A percentile compares a stretch with the other conserved stretches of the same genome.
Conservation (phyloP, 2,797 vertebrate species). For the Anabacerthia variegaticeps region DNA sequence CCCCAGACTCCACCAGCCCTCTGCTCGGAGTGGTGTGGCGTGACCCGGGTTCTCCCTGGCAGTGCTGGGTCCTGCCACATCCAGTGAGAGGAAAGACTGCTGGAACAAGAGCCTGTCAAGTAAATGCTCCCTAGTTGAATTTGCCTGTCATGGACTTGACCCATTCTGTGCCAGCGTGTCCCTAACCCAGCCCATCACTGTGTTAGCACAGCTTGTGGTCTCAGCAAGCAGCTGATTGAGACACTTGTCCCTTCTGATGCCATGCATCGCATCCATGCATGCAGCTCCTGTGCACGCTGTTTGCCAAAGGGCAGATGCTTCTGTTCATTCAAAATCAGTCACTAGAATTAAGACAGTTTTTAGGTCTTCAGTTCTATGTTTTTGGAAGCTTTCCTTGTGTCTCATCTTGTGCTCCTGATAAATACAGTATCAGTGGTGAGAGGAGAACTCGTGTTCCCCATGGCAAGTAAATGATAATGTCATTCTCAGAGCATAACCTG, state of each 20-base stretch:
- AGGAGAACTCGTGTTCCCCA: neutral
- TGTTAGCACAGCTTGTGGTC: neutral
- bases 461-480: neutral
- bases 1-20: neutral
- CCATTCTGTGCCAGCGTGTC: neutral
- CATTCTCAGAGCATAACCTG: neutral
- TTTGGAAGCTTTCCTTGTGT: neutral
- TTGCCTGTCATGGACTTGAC: neutral
- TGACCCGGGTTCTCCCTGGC: fast-evolving
- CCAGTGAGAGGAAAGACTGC: neutral
- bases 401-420: neutral
- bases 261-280: fast-evolving
- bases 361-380: neutral
- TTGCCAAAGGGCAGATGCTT: neutral
- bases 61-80: fast-evolving
- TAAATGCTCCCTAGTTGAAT: neutral
- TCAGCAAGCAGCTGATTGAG: neutral
- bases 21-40: fast-evolving
- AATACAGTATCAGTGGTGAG: neutral
- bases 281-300: neutral
- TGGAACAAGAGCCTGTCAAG: fast-evolving
- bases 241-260: neutral
- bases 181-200: neutral
- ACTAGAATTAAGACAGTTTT: fast-evolving
- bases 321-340: neutral